These are phyloP conservation scores for Stenotaenia linearis DNA, from an alignment of 2,888 invertebrate genomes.

Conservation along the genomic window DNA sequence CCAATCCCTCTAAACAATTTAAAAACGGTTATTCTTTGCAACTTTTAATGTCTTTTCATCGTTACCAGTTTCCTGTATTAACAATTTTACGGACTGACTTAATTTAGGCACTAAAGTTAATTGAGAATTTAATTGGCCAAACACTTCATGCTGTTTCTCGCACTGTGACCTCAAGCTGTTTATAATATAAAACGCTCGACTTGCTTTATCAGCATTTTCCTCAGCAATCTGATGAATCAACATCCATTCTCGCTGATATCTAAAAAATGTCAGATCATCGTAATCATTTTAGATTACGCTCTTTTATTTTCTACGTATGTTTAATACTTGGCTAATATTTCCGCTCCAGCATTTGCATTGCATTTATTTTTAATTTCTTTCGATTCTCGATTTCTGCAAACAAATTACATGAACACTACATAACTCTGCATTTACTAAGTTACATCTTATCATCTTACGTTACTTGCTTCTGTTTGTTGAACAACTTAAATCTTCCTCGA, in stretches of 20 bases:
- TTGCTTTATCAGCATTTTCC: slow-evolving; percentile 57
- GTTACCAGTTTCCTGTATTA: slow-evolving; percentile 38
- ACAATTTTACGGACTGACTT: slow-evolving; percentile 35
- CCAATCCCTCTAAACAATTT: slow-evolving; percentile 45
- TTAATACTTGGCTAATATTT: not conserved
- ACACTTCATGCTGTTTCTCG: slow-evolving; percentile 49
- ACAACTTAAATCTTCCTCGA: not conserved
- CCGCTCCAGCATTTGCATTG: not conserved
- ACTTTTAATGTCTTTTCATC: not conserved
- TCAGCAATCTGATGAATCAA: slow-evolving; percentile 64
- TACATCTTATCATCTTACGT: not conserved
- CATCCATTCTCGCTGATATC: slow-evolving; percentile 65
- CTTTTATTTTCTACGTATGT: not conserved
- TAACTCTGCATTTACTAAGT: not conserved
- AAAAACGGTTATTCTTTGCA: not conserved
- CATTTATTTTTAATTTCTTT: not conserved
- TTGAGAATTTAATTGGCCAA: slow-evolving; percentile 47
- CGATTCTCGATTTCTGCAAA: not conserved
- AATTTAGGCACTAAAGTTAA: slow-evolving; percentile 49
- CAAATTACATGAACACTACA: not conserved
- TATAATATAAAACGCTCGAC: slow-evolving; percentile 50
- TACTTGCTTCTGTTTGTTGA: not conserved
- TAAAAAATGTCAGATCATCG: not conserved
- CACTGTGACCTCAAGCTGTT: slow-evolving; percentile 49
- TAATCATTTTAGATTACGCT: not conserved